Evolutionary conservation across 2,888 invertebrate species (phyloP).

Genomic region (Tyria jacobaeae): DNA sequence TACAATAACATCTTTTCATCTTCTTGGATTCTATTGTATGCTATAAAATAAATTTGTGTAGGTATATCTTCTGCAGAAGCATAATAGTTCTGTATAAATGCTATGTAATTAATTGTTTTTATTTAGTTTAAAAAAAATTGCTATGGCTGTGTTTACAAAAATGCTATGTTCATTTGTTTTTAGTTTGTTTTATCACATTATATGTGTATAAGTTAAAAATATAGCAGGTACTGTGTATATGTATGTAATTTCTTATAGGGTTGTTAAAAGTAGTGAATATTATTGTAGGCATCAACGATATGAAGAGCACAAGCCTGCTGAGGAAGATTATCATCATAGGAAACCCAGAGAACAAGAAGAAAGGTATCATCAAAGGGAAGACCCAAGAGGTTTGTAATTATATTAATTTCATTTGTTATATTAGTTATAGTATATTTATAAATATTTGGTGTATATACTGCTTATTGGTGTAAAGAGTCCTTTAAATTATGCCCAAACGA

Average conservation of each 20-base stretch:
- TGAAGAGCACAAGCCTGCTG: constrained; percentile 62
- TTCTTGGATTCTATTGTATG: neutral
- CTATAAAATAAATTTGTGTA: neutral
- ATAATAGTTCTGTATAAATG: too few relatives aligned
- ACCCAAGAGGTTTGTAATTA: constrained; percentile 62
- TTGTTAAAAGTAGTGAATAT: constrained; percentile 5
- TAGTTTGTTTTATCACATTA: neutral
- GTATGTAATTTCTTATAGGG: neutral
- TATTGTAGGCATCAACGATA: constrained; percentile 56
- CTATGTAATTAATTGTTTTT: neutral
- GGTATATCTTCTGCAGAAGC: too few relatives aligned
- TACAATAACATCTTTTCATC: constrained; percentile 8
- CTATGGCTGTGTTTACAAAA: neutral
- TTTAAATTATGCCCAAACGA: too few relatives aligned
- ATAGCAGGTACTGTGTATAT: neutral
- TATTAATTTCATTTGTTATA: too few relatives aligned
- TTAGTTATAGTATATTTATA: too few relatives aligned
- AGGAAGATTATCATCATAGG: constrained; percentile 64
- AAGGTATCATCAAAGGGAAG: constrained; percentile 64
- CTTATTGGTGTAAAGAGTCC: too few relatives aligned
- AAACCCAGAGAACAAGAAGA: constrained; percentile 65
- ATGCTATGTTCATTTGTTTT: neutral
- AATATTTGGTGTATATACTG: too few relatives aligned
- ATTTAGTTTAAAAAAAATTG: too few relatives aligned
- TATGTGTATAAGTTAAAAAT: neutral